Evolutionary conservation across 2,113 vertebrate genomes (phyloP), one percentile per base, ranked within the genome.

Genomic region (Gallinago media): DNA sequence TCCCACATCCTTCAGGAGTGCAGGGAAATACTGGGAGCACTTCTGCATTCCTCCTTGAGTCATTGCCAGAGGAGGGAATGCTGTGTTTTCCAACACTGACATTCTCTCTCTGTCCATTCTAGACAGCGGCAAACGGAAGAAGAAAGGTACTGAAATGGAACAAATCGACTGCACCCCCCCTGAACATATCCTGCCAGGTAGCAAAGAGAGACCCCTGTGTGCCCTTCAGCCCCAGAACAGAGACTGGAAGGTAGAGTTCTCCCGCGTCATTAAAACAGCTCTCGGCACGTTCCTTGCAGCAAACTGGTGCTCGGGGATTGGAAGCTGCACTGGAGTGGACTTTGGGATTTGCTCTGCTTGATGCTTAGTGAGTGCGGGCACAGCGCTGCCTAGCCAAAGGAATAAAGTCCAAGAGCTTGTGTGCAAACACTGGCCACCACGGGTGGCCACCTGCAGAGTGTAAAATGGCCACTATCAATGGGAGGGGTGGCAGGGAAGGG

Each of bases 121-220:
- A 99, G 99, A 99, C 59, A 99, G 98, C 68, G 99, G 99, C 52
- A 99, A 99, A 94, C 97, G 99, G 80, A 99, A 99, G 98, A 99
- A 99, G 97, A 99, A 99, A 95, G 99, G 99, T 80, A 98, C 96
- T 1, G 99, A 99, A 87, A 98, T 99, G 98, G 99, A 99, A 94
- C 99, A 99, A 98, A 99, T 99, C 8, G 99, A 99, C 97, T 99
- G 99, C 95, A 99, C 99, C 11, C 99, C 99, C 4, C 99, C 99
- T 32, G 99, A 99, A 95, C 99, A 99, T 97, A 99, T 99, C 96
- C 98, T 99, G 68, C 99, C 99, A 1, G 99, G 99, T 93, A 99
- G 99, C 97, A 99, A 99, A 97, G 99, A 99, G 58, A 99, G 99
- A 90, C 99, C 99, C 11, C 87, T 99, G 74, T 98, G 99, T 95